These are phyloP conservation scores for Gymnocypris eckloni DNA, from an alignment of 2,797 vertebrate species.

Conservation along the genomic window DNA sequence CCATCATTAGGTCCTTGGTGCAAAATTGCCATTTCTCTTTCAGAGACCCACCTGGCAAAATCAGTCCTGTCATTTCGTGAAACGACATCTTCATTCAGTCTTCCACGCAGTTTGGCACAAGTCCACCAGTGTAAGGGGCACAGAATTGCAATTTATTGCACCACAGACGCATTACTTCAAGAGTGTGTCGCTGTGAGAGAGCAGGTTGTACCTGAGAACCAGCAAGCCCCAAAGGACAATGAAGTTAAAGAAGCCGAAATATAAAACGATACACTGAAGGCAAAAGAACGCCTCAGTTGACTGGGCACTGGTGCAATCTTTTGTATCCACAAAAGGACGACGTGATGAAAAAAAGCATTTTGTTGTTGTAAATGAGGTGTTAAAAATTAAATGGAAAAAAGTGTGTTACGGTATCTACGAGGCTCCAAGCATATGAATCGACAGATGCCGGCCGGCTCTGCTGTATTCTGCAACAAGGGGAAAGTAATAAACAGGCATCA, in stretches of 20 bases:
- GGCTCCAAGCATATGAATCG: slow-evolving; percentile 17
- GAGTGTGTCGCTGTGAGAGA: slow-evolving; percentile 32
- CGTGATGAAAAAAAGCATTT: slow-evolving; percentile 24
- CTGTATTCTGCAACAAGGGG: slow-evolving; percentile 48
- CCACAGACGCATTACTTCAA: slow-evolving; percentile 38
- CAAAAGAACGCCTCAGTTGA: slow-evolving; percentile 17
- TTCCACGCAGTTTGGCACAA: slow-evolving; percentile 21
- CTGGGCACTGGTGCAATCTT: slow-evolving; percentile 21
- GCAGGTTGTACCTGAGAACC: slow-evolving; percentile 48
- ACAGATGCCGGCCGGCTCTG: not conserved
- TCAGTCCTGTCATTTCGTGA: slow-evolving; percentile 40
- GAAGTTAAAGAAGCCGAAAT: slow-evolving; percentile 19
- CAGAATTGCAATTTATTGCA: slow-evolving; percentile 53
- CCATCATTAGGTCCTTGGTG: slow-evolving; percentile 45
- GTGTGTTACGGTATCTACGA: not conserved
- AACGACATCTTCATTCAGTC: slow-evolving; percentile 35
- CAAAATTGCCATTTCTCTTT: slow-evolving; percentile 46
- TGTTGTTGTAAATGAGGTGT: slow-evolving; percentile 41
- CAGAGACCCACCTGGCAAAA: slow-evolving; percentile 28
- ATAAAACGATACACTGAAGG: not conserved
- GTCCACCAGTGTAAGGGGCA: slow-evolving; percentile 14
- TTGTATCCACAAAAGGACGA: not conserved
- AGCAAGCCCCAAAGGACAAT: slow-evolving; percentile 28
- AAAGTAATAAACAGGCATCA: slow-evolving; percentile 61
- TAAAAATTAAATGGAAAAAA: not conserved